A percentile compares a stretch with the other conserved stretches of the same genome.
Evolutionary conservation across 2,797 vertebrate genomes (phyloP).

Genomic region (Poecile montanus): DNA sequence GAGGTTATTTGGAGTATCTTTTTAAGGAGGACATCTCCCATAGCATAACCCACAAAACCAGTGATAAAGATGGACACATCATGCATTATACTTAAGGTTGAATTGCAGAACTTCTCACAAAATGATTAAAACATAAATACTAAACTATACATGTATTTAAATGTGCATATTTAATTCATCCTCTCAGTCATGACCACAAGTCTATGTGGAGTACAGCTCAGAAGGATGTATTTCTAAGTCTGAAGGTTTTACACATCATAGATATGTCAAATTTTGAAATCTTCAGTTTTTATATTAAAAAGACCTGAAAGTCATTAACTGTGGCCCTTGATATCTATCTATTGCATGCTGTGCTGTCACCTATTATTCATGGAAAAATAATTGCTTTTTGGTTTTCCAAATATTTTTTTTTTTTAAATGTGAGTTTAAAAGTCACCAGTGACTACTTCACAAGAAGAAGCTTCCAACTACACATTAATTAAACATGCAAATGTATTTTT

Average conservation of each 20-base stretch:
- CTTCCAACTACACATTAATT: background rate
- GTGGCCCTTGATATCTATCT: background rate
- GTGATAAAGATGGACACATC: background rate
- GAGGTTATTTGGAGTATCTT: accelerated
- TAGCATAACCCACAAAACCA: background rate
- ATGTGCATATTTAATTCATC: background rate
- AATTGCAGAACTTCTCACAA: background rate
- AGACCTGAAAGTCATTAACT: background rate
- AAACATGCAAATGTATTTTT: background rate
- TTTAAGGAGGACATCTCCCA: background rate
- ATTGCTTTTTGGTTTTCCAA: background rate
- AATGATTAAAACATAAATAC: background rate
- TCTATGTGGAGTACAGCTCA: background rate
- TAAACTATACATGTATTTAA: background rate
- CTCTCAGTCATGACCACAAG: background rate
- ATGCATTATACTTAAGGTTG: background rate
- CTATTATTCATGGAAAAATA: background rate
- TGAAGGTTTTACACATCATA: background rate
- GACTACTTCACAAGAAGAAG: background rate
- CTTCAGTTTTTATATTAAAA: background rate
- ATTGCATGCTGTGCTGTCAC: background rate
- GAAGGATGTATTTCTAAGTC: background rate
- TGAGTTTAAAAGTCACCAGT: background rate
- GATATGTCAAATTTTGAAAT: background rate
- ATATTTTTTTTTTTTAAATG: background rate